Percentiles rank a stretch among this genome's conserved stretches.
Evolutionary conservation across 2,888 invertebrate genomes (phyloP).

Genomic region (Hirtodrosophila trivittata): DNA sequence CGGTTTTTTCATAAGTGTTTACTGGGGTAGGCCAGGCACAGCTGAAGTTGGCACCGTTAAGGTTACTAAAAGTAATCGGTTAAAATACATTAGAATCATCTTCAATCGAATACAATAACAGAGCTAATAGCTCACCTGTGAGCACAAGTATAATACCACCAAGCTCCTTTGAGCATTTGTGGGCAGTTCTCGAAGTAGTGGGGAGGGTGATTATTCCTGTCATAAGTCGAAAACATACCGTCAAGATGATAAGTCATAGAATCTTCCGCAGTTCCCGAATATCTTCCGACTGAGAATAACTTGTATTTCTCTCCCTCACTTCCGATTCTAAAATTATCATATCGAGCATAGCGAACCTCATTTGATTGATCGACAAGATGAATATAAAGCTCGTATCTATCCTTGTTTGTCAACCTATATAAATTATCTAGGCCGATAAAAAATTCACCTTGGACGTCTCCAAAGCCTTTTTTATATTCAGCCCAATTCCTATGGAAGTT

Average conservation of each 20-base stretch:
- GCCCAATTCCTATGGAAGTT: constrained; percentile 15
- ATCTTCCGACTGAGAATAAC: not conserved
- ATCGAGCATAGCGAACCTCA: not conserved
- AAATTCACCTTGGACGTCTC: not conserved
- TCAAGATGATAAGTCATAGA: not conserved
- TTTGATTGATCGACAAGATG: not conserved
- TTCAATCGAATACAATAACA: too few relatives aligned
- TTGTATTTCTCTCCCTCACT: constrained; percentile 1
- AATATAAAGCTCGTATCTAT: constrained; percentile 1
- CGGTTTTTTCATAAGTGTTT: not conserved
- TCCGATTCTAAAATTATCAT: constrained; percentile 1
- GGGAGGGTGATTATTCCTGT: not conserved
- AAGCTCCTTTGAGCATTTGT: not conserved
- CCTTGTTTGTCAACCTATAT: not conserved
- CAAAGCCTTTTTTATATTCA: constrained; percentile 8
- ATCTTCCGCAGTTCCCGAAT: not conserved
- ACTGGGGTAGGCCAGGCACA: too few relatives aligned
- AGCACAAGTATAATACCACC: not conserved
- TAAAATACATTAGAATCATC: not conserved
- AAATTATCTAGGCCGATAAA: not conserved
- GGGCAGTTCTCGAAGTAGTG: too few relatives aligned
- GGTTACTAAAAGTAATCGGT: not conserved
- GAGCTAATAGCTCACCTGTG: not conserved
- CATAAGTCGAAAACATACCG: not conserved
- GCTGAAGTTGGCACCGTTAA: constrained; percentile 1